A percentile compares a stretch with the other conserved stretches of the same genome.
These are phyloP conservation scores for Ciconia stormi DNA, from an alignment of 2,113 vertebrate genomes.

Conservation along the genomic window DNA sequence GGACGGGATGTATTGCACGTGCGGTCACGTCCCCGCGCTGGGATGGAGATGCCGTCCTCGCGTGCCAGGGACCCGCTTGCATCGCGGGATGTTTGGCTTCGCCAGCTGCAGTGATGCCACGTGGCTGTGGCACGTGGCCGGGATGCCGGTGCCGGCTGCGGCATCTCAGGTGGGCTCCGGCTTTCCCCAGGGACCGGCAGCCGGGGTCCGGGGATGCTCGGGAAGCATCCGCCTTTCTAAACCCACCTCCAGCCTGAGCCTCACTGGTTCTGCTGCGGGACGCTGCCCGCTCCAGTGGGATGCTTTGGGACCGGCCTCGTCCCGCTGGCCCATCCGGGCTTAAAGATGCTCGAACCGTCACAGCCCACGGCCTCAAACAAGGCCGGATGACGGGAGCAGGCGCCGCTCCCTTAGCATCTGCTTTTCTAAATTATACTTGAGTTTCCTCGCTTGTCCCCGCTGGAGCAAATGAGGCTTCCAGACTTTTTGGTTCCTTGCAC, in stretches of 20 bases:
- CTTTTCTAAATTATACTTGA: neutral
- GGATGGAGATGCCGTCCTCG: neutral
- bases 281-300: neutral
- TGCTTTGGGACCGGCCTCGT: neutral
- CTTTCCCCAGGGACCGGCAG: neutral
- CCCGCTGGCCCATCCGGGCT: rapidly evolving
- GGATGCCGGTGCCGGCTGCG: neutral
- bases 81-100: rapidly evolving
- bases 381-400: neutral
- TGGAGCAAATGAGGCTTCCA: neutral
- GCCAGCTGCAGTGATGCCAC: neutral
- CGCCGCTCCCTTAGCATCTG: neutral
- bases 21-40: rapidly evolving
- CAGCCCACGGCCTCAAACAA: neutral
- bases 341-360: neutral
- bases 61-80: neutral
- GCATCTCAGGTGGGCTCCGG: neutral
- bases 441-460: neutral
- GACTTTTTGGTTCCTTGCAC: neutral
- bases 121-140: neutral
- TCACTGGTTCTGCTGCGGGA: neutral
- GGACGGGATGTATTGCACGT: rapidly evolving
- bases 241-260: neutral
- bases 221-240: neutral
- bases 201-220: rapidly evolving